Percentiles rank a stretch among this genome's conserved stretches.
Conservation (phyloP, 2,113 vertebrate genomes). For the Heliornis fulica region DNA sequence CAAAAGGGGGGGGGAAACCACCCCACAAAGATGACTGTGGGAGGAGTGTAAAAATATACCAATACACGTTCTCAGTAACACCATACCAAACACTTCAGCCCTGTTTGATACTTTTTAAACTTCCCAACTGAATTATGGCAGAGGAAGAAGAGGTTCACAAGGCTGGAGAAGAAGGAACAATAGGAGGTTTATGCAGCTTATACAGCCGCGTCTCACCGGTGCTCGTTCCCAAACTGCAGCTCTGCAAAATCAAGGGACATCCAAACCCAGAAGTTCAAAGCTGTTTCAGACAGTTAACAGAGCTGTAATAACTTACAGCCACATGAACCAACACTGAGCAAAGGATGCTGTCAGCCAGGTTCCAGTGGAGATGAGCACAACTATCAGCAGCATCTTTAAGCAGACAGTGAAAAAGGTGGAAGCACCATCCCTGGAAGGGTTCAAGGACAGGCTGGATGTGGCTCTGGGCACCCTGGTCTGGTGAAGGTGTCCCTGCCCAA, state of each 20-base stretch:
- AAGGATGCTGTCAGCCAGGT: not conserved
- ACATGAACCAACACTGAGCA: not conserved
- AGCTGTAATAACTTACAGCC: not conserved
- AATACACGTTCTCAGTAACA: not conserved
- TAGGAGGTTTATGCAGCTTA: not conserved
- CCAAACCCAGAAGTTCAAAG: not conserved
- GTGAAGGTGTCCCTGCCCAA: no score
- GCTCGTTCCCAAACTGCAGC: not conserved
- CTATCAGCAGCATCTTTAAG: not conserved
- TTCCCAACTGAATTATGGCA: not conserved
- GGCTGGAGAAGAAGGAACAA: not conserved
- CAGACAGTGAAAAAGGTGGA: not conserved
- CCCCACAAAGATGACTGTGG: conserved; percentile 30
- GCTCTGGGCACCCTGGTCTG: no score
- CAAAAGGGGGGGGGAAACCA: not conserved
- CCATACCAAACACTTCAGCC: not conserved
- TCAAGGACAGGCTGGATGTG: no score
- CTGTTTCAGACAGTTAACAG: not conserved
- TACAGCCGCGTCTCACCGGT: not conserved
- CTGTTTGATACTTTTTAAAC: not conserved
- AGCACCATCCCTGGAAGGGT: no score
- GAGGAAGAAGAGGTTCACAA: not conserved
- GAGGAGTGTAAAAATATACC: conserved; percentile 1
- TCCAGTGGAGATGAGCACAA: not conserved
- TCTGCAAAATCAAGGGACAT: not conserved